Base-by-base conservation (phyloP, 2,888 invertebrate genomes). In the Aporophyla nigra region DNA sequence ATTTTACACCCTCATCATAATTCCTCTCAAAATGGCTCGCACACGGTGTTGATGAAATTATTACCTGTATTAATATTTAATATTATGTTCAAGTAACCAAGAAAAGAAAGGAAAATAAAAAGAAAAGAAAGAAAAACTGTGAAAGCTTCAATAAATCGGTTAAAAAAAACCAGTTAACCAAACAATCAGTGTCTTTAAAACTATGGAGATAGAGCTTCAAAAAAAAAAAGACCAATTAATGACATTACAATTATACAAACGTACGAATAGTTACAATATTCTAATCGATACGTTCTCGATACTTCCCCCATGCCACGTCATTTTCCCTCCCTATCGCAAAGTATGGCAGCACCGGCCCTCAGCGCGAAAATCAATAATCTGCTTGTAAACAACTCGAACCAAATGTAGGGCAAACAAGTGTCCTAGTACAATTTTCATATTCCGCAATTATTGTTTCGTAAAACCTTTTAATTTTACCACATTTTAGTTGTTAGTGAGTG, bases 321-420 rank as follows among this genome's bases (percentile, higher is more conserved):
- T 58, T 76, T 62, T 73, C 43, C 71, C 70, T 76, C 84, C 79
- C 81, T 77, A 61, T 70, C 62, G 56, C 12, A 9, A 71, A 69
- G 71, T 58, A 82, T 86, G 84, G 89, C 86, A 86, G 78, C 91
- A 75, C 87, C 78, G 85, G 9, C 59, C 61, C 24, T 78, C 74
- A 74, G 87, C 87, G 86, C 84, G 91, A 95, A 95, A 95, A 96
- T 96, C 95, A 93, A 96, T 96, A 95, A 88, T 83, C 84, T 89
- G 95, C 95, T 96, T 96, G 96, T 96, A 96, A 96, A 96, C 96
- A 96, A 95, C 92, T 90, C 87, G 89, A 91, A 78, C 87, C 88
- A 88, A 91, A 94, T 93, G 92, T 93, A 92, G 92, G 90, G 88
- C 92, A 91, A 92, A 93, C 91, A 91, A 89, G 84, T 81, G 87